phyloP scores from a whole-genome alignment of 2,888 invertebrate genomes.

The Cinara cedri region DNA sequence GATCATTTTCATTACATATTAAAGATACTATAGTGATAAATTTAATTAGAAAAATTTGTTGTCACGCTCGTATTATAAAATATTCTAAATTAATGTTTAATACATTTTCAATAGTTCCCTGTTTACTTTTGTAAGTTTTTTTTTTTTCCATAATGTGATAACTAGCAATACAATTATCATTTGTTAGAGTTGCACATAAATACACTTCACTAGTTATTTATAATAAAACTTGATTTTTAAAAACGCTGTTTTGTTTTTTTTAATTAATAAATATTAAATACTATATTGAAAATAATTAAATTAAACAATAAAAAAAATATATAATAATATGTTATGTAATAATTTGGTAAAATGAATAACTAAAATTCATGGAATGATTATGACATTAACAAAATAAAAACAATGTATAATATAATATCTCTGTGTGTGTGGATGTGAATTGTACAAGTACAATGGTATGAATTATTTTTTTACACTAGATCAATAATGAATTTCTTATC shows the following conservation, averaged over 20 bases:
- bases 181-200: constrained; percentile 27
- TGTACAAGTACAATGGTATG: background rate
- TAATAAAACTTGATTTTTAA: constrained; percentile 30
- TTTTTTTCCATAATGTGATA: constrained; percentile 22
- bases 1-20: no score
- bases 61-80: no score
- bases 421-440: background rate
- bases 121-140: background rate
- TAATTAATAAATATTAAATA: constrained; percentile 22
- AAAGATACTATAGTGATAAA: no score
- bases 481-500: constrained; percentile 19
- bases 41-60: no score
- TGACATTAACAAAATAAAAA: constrained; percentile 42
- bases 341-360: constrained; percentile 43
- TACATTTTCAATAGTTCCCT: no score
- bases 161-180: constrained; percentile 34
- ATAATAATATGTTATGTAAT: constrained; percentile 12
- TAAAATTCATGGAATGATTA: constrained; percentile 53
- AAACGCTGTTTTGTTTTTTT: background rate
- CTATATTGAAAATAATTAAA: constrained; percentile 4
- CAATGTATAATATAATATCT: background rate
- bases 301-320: constrained; percentile 39
- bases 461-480: constrained; percentile 25
- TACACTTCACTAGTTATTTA: constrained; percentile 38
- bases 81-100: no score